A percentile compares a stretch with the other conserved stretches of the same genome.
Conservation (phyloP, 1,140 invertebrate genomes). For the Lycorma delicatula region DNA sequence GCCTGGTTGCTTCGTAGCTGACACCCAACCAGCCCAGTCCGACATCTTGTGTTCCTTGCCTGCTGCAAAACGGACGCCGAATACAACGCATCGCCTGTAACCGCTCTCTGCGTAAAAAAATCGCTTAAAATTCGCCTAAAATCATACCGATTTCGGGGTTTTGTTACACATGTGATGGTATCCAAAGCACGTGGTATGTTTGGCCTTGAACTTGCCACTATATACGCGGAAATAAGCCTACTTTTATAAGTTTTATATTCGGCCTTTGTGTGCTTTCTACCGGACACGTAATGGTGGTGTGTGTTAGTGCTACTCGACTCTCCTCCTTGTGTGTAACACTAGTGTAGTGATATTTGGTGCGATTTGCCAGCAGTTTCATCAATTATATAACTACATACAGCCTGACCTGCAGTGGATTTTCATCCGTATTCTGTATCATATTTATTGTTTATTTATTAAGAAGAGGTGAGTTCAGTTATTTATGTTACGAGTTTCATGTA, state of each 20-base stretch:
- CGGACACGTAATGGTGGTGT: not conserved
- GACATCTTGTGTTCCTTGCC: slow-evolving; percentile 5
- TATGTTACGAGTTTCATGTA: too few species aligned
- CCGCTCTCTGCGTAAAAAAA: too few species aligned
- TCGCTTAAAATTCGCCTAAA: not conserved
- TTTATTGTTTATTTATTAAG: too few species aligned
- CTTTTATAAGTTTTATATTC: not conserved
- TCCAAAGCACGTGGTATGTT: slow-evolving; percentile 2
- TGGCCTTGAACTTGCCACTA: slow-evolving; percentile 1
- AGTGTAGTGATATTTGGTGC: not conserved
- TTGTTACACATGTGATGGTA: not conserved
- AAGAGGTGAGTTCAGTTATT: too few species aligned
- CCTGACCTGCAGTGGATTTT: too few species aligned
- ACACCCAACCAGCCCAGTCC: slow-evolving; percentile 2
- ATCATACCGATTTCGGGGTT: not conserved
- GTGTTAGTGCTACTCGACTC: not conserved
- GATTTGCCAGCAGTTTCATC: too few species aligned
- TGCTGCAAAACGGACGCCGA: slow-evolving; percentile 1
- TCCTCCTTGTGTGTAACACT: not conserved
- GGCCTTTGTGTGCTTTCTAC: not conserved
- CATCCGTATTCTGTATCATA: too few species aligned
- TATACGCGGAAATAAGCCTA: not conserved
- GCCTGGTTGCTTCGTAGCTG: slow-evolving; percentile 4
- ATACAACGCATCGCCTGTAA: not conserved
- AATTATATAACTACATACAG: too few species aligned